Evolutionary conservation across 1,140 invertebrate genomes (phyloP), one percentile per base, ranked within the genome.

Genomic region (Pseudoatta argentina): DNA sequence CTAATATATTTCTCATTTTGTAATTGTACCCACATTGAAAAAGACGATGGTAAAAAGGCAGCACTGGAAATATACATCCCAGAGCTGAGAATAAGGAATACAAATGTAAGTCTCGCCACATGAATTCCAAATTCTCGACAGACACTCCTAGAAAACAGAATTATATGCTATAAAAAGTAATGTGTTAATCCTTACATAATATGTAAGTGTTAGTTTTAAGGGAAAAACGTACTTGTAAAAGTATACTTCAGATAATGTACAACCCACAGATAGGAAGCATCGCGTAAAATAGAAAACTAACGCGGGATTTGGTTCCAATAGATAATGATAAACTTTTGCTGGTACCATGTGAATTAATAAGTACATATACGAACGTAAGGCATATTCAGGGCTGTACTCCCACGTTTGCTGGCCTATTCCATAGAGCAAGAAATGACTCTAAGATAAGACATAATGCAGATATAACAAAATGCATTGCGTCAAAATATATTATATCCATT

Each of bases 361-460:
- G 92, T 99, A 99, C 61, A 97, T 97, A 95, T 99, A 99, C 0
- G 98, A 99, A 71, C 99, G 96, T 63, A 99, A 96, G 0, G 98
- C 98, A 96, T 98, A 99, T 85, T 96, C 95, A 21, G 99, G 99
- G 92, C 98, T 99, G 94, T 99, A 99, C 95, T 99, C 99, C 99
- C 99, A 99, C 67, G 99, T 99, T 96, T 99, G 99, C 89, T 99
- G 97, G 10, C 99, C 99, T 93, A 96, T 97, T 18, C 97, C 98
- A 94, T 98, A 98, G 27, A 99, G 91, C 66, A 98, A 92, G 92
- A 96, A 97, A 93, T 98, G 98, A 89, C 96, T 96, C 98, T 98
- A 96, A 96, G 91, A 91, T 90, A 89, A 82, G 73, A 96, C 39
- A 79, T 66, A 64, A 39, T 48, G 61, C 64, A 61, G 27, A 78